These are phyloP conservation scores for Frankliniella intonsa DNA, from an alignment of 2,888 invertebrate genomes.

Conservation along the genomic window DNA sequence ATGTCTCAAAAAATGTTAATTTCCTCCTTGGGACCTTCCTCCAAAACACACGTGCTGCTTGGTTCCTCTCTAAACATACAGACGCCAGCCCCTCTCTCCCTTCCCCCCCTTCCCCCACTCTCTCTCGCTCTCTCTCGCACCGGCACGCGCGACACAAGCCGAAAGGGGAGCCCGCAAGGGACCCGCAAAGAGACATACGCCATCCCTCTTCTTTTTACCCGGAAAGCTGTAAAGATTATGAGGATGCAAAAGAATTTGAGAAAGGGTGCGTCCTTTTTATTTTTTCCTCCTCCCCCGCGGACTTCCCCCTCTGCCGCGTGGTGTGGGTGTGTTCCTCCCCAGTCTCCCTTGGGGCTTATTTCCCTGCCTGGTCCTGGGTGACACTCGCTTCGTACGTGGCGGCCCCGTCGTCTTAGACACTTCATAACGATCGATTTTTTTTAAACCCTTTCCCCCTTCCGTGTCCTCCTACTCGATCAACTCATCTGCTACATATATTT, in stretches of 20 bases:
- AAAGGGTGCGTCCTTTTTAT: not conserved
- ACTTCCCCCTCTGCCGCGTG: not conserved
- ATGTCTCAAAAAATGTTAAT: slow-evolving; percentile 25
- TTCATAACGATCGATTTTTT: slow-evolving; percentile 23
- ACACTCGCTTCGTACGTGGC: slow-evolving; percentile 13
- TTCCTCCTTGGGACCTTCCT: not conserved
- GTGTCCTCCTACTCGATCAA: not conserved
- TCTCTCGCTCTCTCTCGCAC: not conserved
- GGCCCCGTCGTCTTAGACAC: not conserved
- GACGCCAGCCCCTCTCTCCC: too few species aligned
- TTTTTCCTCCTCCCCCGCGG: not conserved
- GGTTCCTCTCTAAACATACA: not conserved
- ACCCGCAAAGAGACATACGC: slow-evolving; percentile 16
- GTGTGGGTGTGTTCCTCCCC: not conserved
- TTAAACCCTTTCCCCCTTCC: not conserved
- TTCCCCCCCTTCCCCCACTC: not conserved
- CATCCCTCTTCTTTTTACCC: slow-evolving; percentile 22
- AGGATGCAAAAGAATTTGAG: slow-evolving; percentile 25
- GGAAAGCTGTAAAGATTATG: slow-evolving; percentile 26
- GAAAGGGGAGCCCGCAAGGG: slow-evolving; percentile 16
- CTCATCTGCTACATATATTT: not conserved
- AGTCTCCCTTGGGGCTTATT: slow-evolving; percentile 8
- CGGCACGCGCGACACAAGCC: not conserved
- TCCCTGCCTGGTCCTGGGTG: not conserved
- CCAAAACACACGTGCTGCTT: slow-evolving; percentile 2